Base-by-base conservation (phyloP, 2,113 vertebrate genomes). In the Plotosus lineatus region DNA sequence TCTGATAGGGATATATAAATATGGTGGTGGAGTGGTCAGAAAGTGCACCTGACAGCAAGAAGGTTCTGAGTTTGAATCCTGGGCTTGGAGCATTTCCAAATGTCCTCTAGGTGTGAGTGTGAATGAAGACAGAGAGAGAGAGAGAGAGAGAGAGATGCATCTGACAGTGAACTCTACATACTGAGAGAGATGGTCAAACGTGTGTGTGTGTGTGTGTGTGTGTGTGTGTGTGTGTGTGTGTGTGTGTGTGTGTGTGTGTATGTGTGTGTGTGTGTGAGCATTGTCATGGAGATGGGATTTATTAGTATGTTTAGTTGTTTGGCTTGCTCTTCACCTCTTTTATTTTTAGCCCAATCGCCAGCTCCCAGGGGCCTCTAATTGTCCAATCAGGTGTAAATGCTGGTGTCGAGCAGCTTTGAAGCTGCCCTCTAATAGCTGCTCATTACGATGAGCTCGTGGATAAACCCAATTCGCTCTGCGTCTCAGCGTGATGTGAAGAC, bases 201-300 rank as follows among this genome's bases (percentile, higher is more conserved):
- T n/a, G n/a, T n/a, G n/a, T n/a, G n/a, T n/a, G n/a, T n/a, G n/a
- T n/a, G n/a, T n/a, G n/a, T 10, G 51, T 61, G 23, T 81, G 71
- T 53, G 33, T 75, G 48, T 66, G 33, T 7, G n/a, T n/a, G 42
- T 42, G 46, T 55, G 63, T 33, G 38, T 19, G 31, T 53, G 65
- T 53, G 51, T 44, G 26, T n/a, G 63, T 21, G 21, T 68, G 63
- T 66, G 36, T 26, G 63, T 14, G 46, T 46, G 38, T 50, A 38
- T 61, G 75, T 77, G 28, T 51, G 65, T 72, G 71, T 50, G 46
- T 36, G 46, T 36, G 69, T 53, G 48, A 85, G 84, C 85, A 89
- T 92, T 75, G 90, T 90, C 90, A 90, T 88, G 89, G 90, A 91
- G 89, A 92, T 89, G 48, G 68, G 84, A 86, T 87, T 86, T 91